Evolutionary conservation across 2,113 vertebrate genomes (phyloP), one percentile per base, ranked within the genome.

Genomic region (Tichodroma muraria): DNA sequence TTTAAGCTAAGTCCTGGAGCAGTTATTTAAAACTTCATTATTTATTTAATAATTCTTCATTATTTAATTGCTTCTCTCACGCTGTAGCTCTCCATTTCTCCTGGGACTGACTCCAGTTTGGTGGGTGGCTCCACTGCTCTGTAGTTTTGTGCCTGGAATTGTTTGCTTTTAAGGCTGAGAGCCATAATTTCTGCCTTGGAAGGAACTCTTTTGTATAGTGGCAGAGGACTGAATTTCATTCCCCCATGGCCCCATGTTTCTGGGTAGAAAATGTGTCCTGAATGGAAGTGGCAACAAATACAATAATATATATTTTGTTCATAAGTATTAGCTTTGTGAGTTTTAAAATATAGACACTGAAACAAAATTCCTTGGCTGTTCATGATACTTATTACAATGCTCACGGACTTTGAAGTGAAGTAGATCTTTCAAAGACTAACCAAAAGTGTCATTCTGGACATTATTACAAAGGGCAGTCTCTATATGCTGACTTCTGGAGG

Each of bases 191-290:
- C 63, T 65, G 66, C 25, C 63, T 68, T 69, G 18, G 30, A 89
- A 91, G 18, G 24, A 82, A 10, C 4, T 52, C 4, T 13, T 30
- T 14, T 38, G 4, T 42, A 5, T 4, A 30, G 28, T 60, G 24
- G 31, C 16, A 78, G 30, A 30, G 23, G 13, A 42, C 1, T 60
- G 44, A 73, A 42, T 61, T 66, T 80, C 8, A 18, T 88, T 38
- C 13, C 5, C 6, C 2, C 0, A 2, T 47, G 75, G 21, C 17
- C 8, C 1, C 7, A 2, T 7, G 10, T n/a, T 92, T 86, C 25
- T 75, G 15, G 2, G 6, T 37, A 22, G 13, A 56, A 14, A 52
- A 24, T 9, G 6, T 50, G 14, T 60, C 33, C 53, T 28, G 20
- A 38, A 10, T 13, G 37, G 4, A 65, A 85, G 10, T 8, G 13